Base-by-base conservation (phyloP, 2,113 vertebrate genomes). In the Prunella himalayana region DNA sequence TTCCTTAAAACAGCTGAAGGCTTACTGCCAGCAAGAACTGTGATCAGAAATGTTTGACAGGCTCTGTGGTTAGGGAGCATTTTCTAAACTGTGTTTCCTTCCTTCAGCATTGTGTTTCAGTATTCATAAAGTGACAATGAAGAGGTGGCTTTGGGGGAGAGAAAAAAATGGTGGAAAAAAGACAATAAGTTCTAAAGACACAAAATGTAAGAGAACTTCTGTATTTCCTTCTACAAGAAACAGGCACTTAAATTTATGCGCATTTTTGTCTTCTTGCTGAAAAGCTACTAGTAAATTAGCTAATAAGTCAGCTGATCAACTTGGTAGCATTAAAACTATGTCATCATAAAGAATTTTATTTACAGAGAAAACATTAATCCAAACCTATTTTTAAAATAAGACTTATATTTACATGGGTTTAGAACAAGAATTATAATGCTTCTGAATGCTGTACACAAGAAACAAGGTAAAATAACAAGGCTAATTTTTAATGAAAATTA, bases 31-130 rank as follows among this genome's bases (percentile, higher is more conserved):
- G 86, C 14, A 45, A 79, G 73, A 91, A 25, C 81, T 91, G 50
- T 53, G 72, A 85, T 92, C n/a, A 68, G 73, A 75, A 95, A 54
- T 14, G 28, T 92, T 92, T 95, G 80, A 84, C 77, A 78, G 64
- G 31, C 80, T 78, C 42, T 0, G 8, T 68, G 27, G 35, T 75
- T 68, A 59, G 47, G 37, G 44, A 86, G 57, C 23, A 51, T 72
- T 94, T 91, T 15, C 61, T 86, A 82, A 88, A 75, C 31, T 78
- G 15, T 70, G 35, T 83, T 94, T 84, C 22, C 41, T 87, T 94
- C 77, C 57, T 81, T 88, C 69, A 44, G 22, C n/a, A 7, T 42
- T 89, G 35, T 66, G 22, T 64, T 93, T 94, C 72, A 73, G 69
- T 60, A 86, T 71, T 86, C 64, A 73, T 60, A 66, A 91, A 60